Evolutionary conservation across 2,113 vertebrate genomes (phyloP), one percentile per base, ranked within the genome.

Genomic region (Fregata magnificens): DNA sequence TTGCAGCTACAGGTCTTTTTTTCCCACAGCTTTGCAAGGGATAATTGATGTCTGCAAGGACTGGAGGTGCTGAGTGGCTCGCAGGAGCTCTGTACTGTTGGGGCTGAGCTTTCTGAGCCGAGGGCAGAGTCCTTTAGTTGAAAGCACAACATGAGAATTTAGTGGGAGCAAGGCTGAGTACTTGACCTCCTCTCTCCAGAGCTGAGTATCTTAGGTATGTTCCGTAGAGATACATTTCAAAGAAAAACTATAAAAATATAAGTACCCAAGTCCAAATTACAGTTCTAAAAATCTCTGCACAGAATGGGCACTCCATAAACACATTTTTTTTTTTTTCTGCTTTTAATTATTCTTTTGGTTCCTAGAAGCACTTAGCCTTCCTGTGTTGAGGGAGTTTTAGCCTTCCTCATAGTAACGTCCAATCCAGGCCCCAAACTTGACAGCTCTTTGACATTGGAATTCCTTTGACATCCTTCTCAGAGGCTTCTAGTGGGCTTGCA

Each of bases 31-130:
- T 93, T 76, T 63, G 12, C 38, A 80, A 67, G 12, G 19, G 28
- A 29, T 45, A 47, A 50, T 3, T 50, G 44, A 13, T 29, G 7
- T 34, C 58, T 62, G 25, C 45, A 63, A 49, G 34, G 22, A 4
- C 26, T 36, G 58, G 71, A 69, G 34, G 13, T 17, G 6, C 8
- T 1, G 5, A 25, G 16, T 2, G 18, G 4, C 32, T 88, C 1
- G 1, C 7, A 15, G 32, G 15, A 69, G 34, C 9, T 3, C 36
- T 32, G 19, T 12, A 6, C 10, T 0, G 0, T 13, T 19, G 17
- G 16, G 19, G 6, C 6, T 50, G 56, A 85, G 18, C 5, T 25
- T 66, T 47, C 55, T 28, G 31, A 49, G 44, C 7, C 0, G 0
- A 34, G 13, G 20, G 29, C 13, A 66, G 24, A 61, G 32, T 17